These are phyloP conservation scores for Eledone cirrhosa DNA, from an alignment of 2,888 invertebrate species.

Conservation along the genomic window DNA sequence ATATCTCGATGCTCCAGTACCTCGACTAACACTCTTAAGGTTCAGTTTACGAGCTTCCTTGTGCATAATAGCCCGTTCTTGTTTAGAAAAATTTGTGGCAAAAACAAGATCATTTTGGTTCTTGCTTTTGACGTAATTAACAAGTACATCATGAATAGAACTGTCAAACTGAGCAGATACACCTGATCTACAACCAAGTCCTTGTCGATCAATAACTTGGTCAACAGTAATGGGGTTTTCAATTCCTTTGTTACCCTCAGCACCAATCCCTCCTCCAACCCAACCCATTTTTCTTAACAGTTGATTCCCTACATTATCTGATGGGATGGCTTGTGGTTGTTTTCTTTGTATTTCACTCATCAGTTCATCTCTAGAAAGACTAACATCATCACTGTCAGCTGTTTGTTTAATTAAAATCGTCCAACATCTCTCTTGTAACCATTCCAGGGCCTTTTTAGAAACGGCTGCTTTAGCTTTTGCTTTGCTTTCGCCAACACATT, in stretches of 20 bases:
- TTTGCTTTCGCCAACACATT: constrained; percentile 41
- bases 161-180: constrained; percentile 49
- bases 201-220: constrained; percentile 56
- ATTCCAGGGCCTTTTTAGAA: constrained; percentile 45
- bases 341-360: constrained; percentile 47
- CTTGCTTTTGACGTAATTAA: constrained; percentile 60
- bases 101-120: constrained; percentile 66
- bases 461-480: constrained; percentile 47
- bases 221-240: constrained; percentile 71
- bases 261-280: constrained; percentile 78
- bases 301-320: constrained; percentile 71
- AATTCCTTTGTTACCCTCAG: constrained; percentile 73
- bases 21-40: constrained; percentile 70
- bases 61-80: constrained; percentile 68
- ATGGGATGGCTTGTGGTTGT: constrained; percentile 44
- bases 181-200: constrained; percentile 58
- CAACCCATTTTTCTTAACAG: constrained; percentile 79
- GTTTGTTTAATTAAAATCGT: constrained; percentile 56
- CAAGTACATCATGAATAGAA: constrained; percentile 56
- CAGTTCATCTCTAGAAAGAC: constrained; percentile 49
- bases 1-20: constrained; percentile 68
- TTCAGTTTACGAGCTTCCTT: constrained; percentile 64
- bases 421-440: constrained; percentile 54
- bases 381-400: constrained; percentile 47
- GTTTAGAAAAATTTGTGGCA: constrained; percentile 66